Evolutionary conservation across 1,140 invertebrate genomes (phyloP).

Genomic region (Meteorus sp.): DNA sequence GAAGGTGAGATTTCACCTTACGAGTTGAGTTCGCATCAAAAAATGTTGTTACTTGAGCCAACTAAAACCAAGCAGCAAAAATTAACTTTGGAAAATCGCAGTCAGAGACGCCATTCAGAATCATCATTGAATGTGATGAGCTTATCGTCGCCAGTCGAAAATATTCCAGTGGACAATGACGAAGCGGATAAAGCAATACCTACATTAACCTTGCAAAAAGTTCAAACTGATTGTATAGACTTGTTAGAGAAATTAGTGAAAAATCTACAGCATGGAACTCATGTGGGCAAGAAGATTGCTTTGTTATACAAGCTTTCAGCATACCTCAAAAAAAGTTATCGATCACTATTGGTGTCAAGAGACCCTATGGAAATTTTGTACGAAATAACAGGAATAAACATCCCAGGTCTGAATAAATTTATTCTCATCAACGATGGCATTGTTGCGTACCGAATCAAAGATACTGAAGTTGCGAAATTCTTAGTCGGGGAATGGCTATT

Average conservation of each 20-base stretch:
- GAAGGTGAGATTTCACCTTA: constrained; percentile 50
- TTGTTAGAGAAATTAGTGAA: constrained; percentile 44
- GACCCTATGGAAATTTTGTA: constrained; percentile 61
- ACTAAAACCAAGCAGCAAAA: constrained; percentile 37
- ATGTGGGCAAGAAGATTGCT: constrained; percentile 60
- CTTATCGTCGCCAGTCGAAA: constrained; percentile 4
- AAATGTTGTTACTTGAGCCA: constrained; percentile 36
- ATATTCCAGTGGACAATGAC: not conserved
- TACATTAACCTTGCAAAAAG: constrained; percentile 35
- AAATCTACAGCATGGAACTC: constrained; percentile 53
- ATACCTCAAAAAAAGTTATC: constrained; percentile 61
- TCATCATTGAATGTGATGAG: constrained; percentile 35
- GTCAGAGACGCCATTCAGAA: constrained; percentile 39
- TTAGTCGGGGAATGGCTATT: constrained; percentile 56
- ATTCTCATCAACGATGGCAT: constrained; percentile 63
- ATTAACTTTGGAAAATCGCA: constrained; percentile 36
- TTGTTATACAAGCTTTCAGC: constrained; percentile 61
- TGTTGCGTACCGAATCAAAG: constrained; percentile 55
- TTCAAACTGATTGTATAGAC: constrained; percentile 41
- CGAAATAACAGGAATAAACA: constrained; percentile 59
- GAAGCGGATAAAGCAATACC: constrained; percentile 17
- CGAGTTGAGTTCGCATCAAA: constrained; percentile 44
- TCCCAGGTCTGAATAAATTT: constrained; percentile 60
- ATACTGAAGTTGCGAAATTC: constrained; percentile 51
- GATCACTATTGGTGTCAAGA: constrained; percentile 57